A percentile compares a stretch with the other conserved stretches of the same genome.
These are phyloP conservation scores for Serranus cabrilla DNA, from an alignment of 2,797 vertebrate genomes.

Conservation along the genomic window DNA sequence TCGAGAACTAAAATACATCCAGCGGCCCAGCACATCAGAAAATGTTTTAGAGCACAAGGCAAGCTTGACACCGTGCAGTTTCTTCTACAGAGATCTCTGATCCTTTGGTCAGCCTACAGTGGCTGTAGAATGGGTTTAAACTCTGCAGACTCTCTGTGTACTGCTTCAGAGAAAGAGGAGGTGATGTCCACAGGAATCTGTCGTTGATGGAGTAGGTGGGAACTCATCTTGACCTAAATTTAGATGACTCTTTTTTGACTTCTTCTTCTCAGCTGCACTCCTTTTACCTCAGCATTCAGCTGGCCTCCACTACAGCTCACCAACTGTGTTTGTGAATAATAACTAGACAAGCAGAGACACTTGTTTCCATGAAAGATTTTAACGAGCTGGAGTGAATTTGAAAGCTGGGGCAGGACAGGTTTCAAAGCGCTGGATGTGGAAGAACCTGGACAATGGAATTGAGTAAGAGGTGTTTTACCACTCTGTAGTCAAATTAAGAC, in stretches of 20 bases:
- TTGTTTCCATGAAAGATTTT: conserved; percentile 16
- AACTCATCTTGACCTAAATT: conserved; percentile 62
- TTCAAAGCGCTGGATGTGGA: conserved; percentile 6
- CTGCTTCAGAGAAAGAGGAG: conserved; percentile 34
- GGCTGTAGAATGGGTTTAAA: conserved; percentile 31
- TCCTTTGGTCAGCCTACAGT: conserved; percentile 41
- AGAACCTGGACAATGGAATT: neutral
- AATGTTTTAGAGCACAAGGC: conserved; percentile 51
- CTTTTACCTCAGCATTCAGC: conserved; percentile 29
- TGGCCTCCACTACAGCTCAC: conserved; percentile 22
- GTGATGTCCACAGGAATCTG: conserved; percentile 38
- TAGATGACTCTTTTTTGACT: conserved; percentile 39
- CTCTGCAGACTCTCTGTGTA: conserved; percentile 25
- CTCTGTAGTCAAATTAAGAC: conserved; percentile 11
- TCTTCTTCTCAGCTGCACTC: conserved; percentile 42
- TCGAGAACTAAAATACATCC: conserved; percentile 44
- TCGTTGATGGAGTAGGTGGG: conserved; percentile 45
- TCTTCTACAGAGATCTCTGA: conserved; percentile 51
- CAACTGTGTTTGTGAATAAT: conserved; percentile 42
- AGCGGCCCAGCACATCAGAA: conserved; percentile 34
- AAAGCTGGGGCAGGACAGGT: neutral
- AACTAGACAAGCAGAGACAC: conserved; percentile 22
- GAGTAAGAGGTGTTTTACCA: neutral
- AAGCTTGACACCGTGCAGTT: conserved; percentile 53
- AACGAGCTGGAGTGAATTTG: conserved; percentile 20